phyloP scores from a whole-genome alignment of 2,113 vertebrate species.

The Pseudorhombus dupliciocellatus region DNA sequence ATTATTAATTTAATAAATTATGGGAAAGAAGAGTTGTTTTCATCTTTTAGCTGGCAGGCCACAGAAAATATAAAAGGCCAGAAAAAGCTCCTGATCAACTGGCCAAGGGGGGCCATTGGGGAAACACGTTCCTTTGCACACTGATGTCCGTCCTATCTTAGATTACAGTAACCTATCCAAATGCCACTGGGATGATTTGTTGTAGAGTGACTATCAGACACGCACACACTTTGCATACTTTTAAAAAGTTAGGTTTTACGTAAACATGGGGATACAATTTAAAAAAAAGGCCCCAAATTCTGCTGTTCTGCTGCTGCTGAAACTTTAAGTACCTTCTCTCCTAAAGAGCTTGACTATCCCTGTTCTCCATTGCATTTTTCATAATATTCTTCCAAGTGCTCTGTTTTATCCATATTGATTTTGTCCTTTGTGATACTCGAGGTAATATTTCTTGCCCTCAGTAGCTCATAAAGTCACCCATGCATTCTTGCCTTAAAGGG shows the following conservation, averaged over 20 bases:
- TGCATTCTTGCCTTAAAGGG: constrained; percentile 41
- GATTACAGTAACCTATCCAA: not conserved
- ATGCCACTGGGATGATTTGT: not conserved
- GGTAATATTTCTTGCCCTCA: constrained; percentile 35
- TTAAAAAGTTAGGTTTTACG: not conserved
- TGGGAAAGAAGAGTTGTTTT: not conserved
- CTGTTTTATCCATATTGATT: constrained; percentile 51
- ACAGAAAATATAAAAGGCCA: no score
- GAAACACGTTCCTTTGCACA: not conserved
- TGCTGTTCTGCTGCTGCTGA: not conserved
- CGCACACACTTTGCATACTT: not conserved
- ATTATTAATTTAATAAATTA: not conserved
- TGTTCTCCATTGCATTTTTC: constrained; percentile 24
- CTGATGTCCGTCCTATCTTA: not conserved
- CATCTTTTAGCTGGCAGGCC: no score
- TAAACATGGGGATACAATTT: not conserved
- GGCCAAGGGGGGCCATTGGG: not conserved
- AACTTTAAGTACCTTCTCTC: constrained; percentile 6
- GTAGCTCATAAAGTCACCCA: constrained; percentile 30
- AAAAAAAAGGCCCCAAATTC: not conserved
- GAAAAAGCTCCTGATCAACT: not conserved
- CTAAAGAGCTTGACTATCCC: constrained; percentile 4
- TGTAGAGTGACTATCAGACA: not conserved
- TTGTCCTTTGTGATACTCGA: constrained; percentile 39
- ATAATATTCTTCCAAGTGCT: constrained; percentile 23